These are phyloP conservation scores for Eurosta solidaginis DNA, from an alignment of 1,140 invertebrate species.

Conservation along the genomic window DNA sequence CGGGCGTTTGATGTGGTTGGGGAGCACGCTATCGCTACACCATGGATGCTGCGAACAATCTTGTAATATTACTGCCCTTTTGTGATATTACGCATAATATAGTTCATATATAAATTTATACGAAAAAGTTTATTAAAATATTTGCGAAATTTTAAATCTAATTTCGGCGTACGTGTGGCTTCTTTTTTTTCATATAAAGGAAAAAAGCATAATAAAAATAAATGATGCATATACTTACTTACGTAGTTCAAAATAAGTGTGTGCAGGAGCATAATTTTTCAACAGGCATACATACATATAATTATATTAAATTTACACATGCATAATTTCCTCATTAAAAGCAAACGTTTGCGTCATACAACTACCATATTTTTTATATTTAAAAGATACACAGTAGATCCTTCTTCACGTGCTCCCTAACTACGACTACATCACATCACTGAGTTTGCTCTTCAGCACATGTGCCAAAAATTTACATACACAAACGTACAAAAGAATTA, in stretches of 20 bases:
- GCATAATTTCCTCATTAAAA: not conserved
- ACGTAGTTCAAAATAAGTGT: not conserved
- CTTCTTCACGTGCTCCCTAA: not conserved
- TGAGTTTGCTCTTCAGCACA: too few species aligned
- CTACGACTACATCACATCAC: not conserved
- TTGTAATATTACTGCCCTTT: too few species aligned
- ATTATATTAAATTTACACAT: not conserved
- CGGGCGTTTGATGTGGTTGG: too few species aligned
- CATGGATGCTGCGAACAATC: too few species aligned
- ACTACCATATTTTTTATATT: not conserved
- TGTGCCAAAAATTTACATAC: not conserved
- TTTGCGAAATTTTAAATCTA: too few species aligned
- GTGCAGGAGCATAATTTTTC: not conserved
- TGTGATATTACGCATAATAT: too few species aligned
- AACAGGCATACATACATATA: not conserved
- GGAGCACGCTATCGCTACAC: too few species aligned
- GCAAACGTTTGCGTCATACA: not conserved
- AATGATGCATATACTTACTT: not conserved
- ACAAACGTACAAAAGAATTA: not conserved
- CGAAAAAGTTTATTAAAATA: too few species aligned
- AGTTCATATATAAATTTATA: too few species aligned
- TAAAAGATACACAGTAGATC: not conserved
- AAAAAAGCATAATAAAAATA: not conserved
- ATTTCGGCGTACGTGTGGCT: not conserved
- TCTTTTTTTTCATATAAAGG: not conserved